phyloP scores from a whole-genome alignment of 2,797 vertebrate genomes.

The Sebastes trivittatus region DNA sequence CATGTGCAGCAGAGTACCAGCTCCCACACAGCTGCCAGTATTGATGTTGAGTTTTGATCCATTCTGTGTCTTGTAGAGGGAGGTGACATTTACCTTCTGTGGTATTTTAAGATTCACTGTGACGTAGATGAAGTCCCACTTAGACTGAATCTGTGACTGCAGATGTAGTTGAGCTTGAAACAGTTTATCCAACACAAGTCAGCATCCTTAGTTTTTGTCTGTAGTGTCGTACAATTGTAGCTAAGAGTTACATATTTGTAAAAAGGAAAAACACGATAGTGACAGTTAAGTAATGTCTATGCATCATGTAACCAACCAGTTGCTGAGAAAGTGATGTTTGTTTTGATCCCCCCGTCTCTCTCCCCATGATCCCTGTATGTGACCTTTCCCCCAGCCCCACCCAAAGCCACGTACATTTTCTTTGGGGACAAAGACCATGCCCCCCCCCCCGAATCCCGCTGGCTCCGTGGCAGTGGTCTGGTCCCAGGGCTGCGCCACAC shows the following conservation, averaged over 20 bases:
- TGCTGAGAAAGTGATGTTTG: slow-evolving; percentile 67
- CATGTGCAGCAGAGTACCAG: not conserved
- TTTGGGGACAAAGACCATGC: slow-evolving; percentile 75
- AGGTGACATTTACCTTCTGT: not conserved
- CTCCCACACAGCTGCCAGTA: not conserved
- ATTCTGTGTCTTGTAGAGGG: not conserved
- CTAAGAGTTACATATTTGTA: not conserved
- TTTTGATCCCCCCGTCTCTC: slow-evolving; percentile 55
- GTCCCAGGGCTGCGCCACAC: slow-evolving; percentile 60
- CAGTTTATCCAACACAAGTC: not conserved
- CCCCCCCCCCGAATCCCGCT: slow-evolving; percentile 42
- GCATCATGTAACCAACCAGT: not conserved
- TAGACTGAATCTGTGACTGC: not conserved
- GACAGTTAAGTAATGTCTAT: not conserved
- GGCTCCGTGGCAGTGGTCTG: slow-evolving; percentile 53
- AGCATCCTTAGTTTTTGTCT: not conserved
- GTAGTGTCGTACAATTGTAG: not conserved
- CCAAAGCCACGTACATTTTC: slow-evolving; percentile 81
- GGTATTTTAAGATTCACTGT: not conserved
- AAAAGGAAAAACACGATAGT: not conserved
- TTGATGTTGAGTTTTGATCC: slow-evolving; percentile 12
- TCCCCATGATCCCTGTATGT: slow-evolving; percentile 57
- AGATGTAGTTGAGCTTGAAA: not conserved
- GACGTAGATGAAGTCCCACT: not conserved
- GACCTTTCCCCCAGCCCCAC: slow-evolving; percentile 63